phyloP scores from a whole-genome alignment of 1,140 invertebrate species.

The Drosophila novamexicana region DNA sequence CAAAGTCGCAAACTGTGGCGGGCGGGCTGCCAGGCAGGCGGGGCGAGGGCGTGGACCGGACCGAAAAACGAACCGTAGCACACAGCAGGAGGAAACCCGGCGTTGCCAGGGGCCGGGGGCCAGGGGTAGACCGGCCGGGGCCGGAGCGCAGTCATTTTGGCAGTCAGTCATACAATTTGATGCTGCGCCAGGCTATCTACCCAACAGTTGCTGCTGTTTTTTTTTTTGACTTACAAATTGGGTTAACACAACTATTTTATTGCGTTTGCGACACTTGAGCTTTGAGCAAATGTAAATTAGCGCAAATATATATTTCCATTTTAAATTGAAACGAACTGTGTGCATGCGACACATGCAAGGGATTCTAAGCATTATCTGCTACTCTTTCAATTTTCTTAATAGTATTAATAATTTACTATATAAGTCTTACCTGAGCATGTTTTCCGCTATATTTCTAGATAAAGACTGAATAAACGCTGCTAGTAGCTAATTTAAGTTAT shows the following conservation, averaged over 20 bases:
- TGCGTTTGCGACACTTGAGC: not conserved
- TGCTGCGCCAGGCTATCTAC: constrained; percentile 44
- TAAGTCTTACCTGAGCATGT: too few species aligned
- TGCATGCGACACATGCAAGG: too few species aligned
- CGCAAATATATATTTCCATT: too few species aligned
- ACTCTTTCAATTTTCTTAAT: too few species aligned
- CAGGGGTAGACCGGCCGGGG: not conserved
- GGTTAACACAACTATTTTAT: not conserved
- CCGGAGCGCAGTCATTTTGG: constrained; percentile 58
- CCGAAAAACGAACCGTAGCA: constrained; percentile 23
- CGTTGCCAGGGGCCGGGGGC: not conserved
- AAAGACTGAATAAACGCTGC: too few species aligned
- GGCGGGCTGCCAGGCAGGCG: constrained; percentile 72
- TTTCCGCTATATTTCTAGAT: too few species aligned
- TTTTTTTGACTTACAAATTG: not conserved
- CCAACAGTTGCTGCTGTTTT: constrained; percentile 10
- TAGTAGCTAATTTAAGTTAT: too few species aligned
- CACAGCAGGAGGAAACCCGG: not conserved
- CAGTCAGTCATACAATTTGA: constrained; percentile 75
- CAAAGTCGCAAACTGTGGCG: constrained; percentile 68
- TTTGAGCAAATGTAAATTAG: not conserved
- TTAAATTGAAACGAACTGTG: too few species aligned
- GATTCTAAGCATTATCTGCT: too few species aligned
- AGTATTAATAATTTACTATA: too few species aligned
- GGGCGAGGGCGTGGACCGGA: constrained; percentile 30